Evolutionary conservation across 2,888 invertebrate genomes (phyloP).

Genomic region (Magallana nippona): DNA sequence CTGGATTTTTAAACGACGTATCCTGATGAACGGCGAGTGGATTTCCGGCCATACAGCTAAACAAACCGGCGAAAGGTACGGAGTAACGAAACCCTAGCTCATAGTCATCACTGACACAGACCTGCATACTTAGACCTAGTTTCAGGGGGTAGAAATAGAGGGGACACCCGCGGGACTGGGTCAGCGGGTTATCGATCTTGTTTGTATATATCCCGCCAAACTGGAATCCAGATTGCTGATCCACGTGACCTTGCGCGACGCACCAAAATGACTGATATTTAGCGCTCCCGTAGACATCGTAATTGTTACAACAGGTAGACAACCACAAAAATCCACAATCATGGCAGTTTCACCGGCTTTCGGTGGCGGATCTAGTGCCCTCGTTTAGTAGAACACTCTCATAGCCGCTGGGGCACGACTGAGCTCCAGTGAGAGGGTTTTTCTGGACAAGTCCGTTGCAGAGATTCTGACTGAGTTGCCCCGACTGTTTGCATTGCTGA

Average conservation of each 20-base stretch:
- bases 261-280: constrained; percentile 70
- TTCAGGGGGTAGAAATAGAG: constrained; percentile 60
- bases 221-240: constrained; percentile 62
- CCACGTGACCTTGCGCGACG: constrained; percentile 57
- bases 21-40: constrained; percentile 54
- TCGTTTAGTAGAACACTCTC: constrained; percentile 58
- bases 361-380: constrained; percentile 50
- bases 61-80: constrained; percentile 72
- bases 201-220: constrained; percentile 71
- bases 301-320: constrained; percentile 56
- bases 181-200: constrained; percentile 61
- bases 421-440: constrained; percentile 68
- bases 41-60: constrained; percentile 68
- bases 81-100: constrained; percentile 63
- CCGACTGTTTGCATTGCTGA: constrained; percentile 60
- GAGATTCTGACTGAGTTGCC: constrained; percentile 42
- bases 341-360: constrained; percentile 52
- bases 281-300: constrained; percentile 54
- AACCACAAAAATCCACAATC: constrained; percentile 59
- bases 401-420: constrained; percentile 65
- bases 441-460: constrained; percentile 55
- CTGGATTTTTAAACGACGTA: not conserved
- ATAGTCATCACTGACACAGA: constrained; percentile 72
- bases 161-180: constrained; percentile 64
- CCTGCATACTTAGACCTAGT: constrained; percentile 57